A percentile compares a stretch with the other conserved stretches of the same genome.
Conservation (phyloP, 2,797 vertebrate genomes). For the Oryzias dopingdopingensis region DNA sequence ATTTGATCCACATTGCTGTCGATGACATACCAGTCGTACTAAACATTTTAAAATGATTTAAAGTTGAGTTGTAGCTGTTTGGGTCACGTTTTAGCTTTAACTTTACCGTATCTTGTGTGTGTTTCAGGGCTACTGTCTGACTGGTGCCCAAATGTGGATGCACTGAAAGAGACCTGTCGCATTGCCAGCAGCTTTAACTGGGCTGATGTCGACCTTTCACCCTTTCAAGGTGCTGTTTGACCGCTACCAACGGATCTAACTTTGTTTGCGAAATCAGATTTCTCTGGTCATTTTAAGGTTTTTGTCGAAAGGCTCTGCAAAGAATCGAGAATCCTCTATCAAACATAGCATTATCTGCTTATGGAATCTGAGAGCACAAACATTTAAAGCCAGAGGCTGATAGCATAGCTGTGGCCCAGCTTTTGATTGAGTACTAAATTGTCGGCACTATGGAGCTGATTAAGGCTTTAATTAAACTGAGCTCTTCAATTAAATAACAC, state of each 20-base stretch:
- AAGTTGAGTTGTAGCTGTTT: too few relatives aligned
- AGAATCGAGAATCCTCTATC: slow-evolving; percentile 3
- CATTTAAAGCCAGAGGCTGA: slow-evolving; percentile 34
- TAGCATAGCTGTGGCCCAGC: slow-evolving; percentile 38
- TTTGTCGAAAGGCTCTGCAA: slow-evolving; percentile 3
- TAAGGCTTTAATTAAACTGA: slow-evolving; percentile 72
- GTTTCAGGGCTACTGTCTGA: slow-evolving; percentile 84
- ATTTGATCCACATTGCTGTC: too few relatives aligned
- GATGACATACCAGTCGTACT: too few relatives aligned
- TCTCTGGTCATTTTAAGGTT: neutral
- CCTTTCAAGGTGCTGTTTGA: slow-evolving; percentile 85
- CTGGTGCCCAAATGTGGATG: slow-evolving; percentile 92
- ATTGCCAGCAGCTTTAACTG: slow-evolving; percentile 95
- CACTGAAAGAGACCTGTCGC: slow-evolving; percentile 93
- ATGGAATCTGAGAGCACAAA: slow-evolving; percentile 14
- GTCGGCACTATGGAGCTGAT: slow-evolving; percentile 66
- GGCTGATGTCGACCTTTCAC: slow-evolving; percentile 92
- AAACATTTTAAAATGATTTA: too few relatives aligned
- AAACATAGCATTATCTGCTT: neutral
- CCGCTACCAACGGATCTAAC: slow-evolving; percentile 14
- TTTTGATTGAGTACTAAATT: slow-evolving; percentile 69
- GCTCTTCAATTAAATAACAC: slow-evolving; percentile 73
- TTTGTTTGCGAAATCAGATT: neutral
- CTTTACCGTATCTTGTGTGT: slow-evolving; percentile 13
- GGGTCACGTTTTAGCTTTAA: too few relatives aligned